Conservation (phyloP, 2,888 invertebrate genomes). For the Scotopteryx bipunctaria region DNA sequence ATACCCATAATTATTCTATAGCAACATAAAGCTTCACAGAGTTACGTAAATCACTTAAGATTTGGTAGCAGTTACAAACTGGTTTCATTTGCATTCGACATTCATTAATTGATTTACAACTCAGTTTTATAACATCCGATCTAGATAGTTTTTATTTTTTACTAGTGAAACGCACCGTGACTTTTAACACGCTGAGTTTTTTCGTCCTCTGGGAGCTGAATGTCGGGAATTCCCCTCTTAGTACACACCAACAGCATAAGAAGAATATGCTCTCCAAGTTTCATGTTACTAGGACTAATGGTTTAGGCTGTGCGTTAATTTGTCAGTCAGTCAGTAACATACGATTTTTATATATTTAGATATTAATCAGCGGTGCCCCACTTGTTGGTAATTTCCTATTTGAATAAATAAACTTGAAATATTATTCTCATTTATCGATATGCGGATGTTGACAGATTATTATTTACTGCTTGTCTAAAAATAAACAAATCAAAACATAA, state of each 20-base stretch:
- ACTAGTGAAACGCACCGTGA: too few relatives aligned
- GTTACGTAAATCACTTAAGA: conserved; percentile 25
- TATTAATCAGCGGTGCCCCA: conserved; percentile 33
- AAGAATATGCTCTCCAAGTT: too few relatives aligned
- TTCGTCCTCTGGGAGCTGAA: too few relatives aligned
- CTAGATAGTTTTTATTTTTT: conserved; percentile 36
- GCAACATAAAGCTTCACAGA: conserved; percentile 12
- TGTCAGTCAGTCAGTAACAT: too few relatives aligned
- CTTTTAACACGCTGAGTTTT: too few relatives aligned
- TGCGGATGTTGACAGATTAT: conserved; percentile 1
- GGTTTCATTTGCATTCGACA: conserved; percentile 47
- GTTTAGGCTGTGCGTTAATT: too few relatives aligned
- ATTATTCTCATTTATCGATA: conserved; percentile 23
- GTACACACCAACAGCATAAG: too few relatives aligned
- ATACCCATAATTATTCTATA: conserved; percentile 1
- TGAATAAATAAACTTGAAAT: conserved; percentile 24
- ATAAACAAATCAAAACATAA: not conserved
- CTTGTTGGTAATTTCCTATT: conserved; percentile 16
- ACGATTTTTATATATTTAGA: too few relatives aligned
- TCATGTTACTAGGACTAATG: too few relatives aligned
- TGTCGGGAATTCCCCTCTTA: too few relatives aligned
- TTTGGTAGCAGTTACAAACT: conserved; percentile 36
- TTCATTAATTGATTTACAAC: conserved; percentile 49
- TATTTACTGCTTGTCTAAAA: conserved; percentile 2
- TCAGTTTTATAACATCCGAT: conserved; percentile 47